Percentiles rank a stretch among this genome's conserved stretches.
phyloP scores from a whole-genome alignment of 2,113 vertebrate species.

The Excalfactoria chinensis region DNA sequence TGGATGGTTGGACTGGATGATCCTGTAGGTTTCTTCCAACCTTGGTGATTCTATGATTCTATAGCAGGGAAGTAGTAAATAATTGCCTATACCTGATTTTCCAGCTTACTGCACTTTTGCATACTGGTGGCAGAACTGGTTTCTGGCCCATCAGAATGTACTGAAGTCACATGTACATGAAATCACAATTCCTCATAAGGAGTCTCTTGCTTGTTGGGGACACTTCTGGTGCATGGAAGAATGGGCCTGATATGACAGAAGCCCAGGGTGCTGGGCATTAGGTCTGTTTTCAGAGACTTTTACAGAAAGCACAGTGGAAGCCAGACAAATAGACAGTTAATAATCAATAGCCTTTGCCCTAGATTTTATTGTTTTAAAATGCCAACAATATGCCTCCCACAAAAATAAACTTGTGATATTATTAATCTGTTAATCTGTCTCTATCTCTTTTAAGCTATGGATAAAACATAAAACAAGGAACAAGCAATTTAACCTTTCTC shows the following conservation, averaged over 20 bases:
- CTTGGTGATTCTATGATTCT: no score
- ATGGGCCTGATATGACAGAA: background rate
- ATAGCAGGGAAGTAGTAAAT: background rate
- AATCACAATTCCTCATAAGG: background rate
- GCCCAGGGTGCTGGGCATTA: background rate
- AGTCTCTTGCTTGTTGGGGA: background rate
- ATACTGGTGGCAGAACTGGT: background rate
- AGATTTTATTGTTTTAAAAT: slow-evolving; percentile 10
- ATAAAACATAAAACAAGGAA: slow-evolving; percentile 12
- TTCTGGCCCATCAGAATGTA: background rate
- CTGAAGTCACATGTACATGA: background rate
- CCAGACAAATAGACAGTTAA: background rate
- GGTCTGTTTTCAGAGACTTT: background rate
- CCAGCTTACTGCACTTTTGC: background rate
- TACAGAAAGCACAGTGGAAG: background rate
- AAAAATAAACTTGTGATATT: slow-evolving; percentile 6
- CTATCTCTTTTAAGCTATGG: background rate
- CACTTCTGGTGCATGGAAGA: background rate
- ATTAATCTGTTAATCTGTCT: background rate
- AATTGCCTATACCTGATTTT: background rate
- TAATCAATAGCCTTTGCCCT: slow-evolving; percentile 4
- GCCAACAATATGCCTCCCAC: background rate
- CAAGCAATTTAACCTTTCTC: slow-evolving; percentile 35
- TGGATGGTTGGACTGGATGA: no score
- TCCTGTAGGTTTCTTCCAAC: no score